Evolutionary conservation across 2,888 invertebrate species (phyloP).

Genomic region (Osmoderma eremita): DNA sequence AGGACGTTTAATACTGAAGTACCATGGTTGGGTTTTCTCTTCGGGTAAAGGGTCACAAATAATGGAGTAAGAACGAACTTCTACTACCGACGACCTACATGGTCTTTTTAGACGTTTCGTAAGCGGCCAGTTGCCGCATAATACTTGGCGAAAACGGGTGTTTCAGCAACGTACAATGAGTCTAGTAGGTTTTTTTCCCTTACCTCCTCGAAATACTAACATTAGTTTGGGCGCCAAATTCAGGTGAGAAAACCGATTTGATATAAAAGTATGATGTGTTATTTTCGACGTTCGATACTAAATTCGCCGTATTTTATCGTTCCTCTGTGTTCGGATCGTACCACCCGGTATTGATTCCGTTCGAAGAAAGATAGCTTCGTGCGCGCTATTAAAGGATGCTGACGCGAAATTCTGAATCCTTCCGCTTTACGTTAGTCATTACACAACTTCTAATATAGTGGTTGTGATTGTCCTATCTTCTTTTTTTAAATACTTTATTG

Average conservation of each 20-base stretch:
- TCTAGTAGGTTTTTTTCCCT: neutral
- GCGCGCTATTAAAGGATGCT: conserved; percentile 60
- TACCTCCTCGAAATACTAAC: neutral
- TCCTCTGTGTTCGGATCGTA: conserved; percentile 41
- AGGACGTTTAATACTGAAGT: conserved; percentile 50
- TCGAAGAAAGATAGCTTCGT: conserved; percentile 63
- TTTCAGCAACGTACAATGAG: conserved; percentile 19
- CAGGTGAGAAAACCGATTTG: conserved; percentile 9
- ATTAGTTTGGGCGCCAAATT: neutral
- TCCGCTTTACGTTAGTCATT: conserved; percentile 39
- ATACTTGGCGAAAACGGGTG: conserved; percentile 50
- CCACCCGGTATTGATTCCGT: conserved; percentile 60
- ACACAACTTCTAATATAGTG: conserved; percentile 8
- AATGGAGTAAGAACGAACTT: conserved; percentile 41
- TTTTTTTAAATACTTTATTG: no score
- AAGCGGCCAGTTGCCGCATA: conserved; percentile 46
- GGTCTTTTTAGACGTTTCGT: conserved; percentile 43
- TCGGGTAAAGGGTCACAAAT: conserved; percentile 45
- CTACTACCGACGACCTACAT: conserved; percentile 46
- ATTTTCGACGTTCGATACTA: conserved; percentile 12
- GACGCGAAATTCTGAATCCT: conserved; percentile 26
- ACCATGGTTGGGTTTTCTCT: conserved; percentile 38
- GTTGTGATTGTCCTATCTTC: conserved; percentile 46
- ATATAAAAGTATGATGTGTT: conserved; percentile 4
- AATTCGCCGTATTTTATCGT: conserved; percentile 34